Evolutionary conservation across 2,797 vertebrate genomes (phyloP).

Genomic region (Rhinophrynus dorsalis): DNA sequence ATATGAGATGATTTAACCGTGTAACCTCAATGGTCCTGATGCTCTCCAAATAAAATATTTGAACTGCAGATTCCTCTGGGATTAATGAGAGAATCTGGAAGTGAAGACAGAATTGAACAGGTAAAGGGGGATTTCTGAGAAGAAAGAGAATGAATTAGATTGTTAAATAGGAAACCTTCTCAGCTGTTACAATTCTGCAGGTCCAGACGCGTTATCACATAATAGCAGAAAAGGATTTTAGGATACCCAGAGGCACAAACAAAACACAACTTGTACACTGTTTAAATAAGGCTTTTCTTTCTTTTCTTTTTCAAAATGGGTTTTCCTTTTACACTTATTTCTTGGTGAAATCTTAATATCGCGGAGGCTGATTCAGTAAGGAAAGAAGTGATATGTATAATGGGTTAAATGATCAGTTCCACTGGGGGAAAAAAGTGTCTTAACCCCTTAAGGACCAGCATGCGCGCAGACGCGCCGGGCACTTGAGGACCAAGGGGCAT

Average conservation of each 20-base stretch:
- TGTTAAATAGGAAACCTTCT: neutral
- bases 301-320: no score
- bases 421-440: no score
- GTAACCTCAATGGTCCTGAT: no score
- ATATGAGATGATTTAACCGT: no score
- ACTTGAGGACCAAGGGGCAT: no score
- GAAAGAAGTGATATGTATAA: no score
- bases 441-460: no score
- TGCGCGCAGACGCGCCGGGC: no score
- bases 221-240: slow-evolving; percentile 6
- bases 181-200: neutral
- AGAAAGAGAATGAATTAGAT: slow-evolving; percentile 21
- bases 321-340: no score
- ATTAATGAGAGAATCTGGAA: slow-evolving; percentile 2
- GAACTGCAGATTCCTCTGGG: neutral
- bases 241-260: neutral
- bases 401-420: no score
- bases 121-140: slow-evolving; percentile 25
- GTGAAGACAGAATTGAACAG: slow-evolving; percentile 1
- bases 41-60: slow-evolving; percentile 13
- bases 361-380: no score
- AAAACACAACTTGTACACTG: neutral
- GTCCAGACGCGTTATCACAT: neutral
- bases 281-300: neutral
- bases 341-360: neutral